Evolutionary conservation across 1,140 invertebrate species (phyloP), one percentile per base, ranked within the genome.

Genomic region (Pseudachorutes palmiensis): DNA sequence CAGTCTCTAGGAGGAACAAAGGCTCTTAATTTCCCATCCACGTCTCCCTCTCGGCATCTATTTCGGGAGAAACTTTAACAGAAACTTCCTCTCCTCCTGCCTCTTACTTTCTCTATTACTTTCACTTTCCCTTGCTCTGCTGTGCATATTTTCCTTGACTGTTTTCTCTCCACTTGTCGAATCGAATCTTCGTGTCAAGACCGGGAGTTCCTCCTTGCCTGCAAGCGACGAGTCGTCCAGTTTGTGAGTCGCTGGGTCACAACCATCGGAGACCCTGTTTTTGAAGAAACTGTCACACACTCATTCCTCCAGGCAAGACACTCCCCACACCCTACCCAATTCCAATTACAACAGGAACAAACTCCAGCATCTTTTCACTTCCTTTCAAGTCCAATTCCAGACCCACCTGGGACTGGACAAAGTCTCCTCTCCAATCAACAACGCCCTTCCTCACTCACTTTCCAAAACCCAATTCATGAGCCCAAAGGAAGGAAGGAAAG

Each of bases 161-260:
- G 26, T 26, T 70, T 32, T 32, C 5, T n/a, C 58, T 71, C 28
- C 55, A 81, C 77, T 78, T 86, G 85, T 80, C 81, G 81, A 68
- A 81, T 85, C 72, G 84, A 85, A 62, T 81, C 80, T 14, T 78
- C 79, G 3, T 79, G 79, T 68, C 80, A 88, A 75, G 87, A 90
- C 73, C 78, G 83, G 64, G 88, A 90, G 70, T 89, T 88, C 76
- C 81, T 88, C 22, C 75, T 90, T 64, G 84, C 85, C 59, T 87
- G 86, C 73, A 90, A 90, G 77, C 80, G 85, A 65, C 81, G 88
- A 70, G 88, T 92, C 0, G 83, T 92, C 30, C 84, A 87, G 69
- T 92, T 92, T 79, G 83, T 91, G 32, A 84, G 88, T 72, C 82
- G 85, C 72, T 93, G 90, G 90, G 83, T 86, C 12, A 83, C 81